Evolutionary conservation across 37 sponge, comb jelly and placozoan genomes (phyloP).

Genomic region (Ianthella basta): DNA sequence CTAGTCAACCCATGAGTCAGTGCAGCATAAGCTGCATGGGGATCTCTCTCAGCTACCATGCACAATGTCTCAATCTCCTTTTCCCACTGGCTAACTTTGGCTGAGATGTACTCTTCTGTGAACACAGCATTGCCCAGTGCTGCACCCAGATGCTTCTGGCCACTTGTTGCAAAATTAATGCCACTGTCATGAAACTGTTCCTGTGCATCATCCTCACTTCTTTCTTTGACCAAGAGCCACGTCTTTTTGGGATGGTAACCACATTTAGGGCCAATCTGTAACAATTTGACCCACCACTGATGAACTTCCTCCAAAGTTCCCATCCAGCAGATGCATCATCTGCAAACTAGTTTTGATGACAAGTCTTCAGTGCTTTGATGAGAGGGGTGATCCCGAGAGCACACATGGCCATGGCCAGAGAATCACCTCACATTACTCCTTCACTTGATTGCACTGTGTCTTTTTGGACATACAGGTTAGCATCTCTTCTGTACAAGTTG

Average conservation of each 20-base stretch:
- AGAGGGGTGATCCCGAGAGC: not conserved
- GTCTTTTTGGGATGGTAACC: slow-evolving; percentile 10
- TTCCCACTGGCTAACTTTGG: not conserved
- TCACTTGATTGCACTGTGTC: slow-evolving; percentile 10
- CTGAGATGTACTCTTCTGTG: not conserved
- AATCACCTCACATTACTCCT: too few relatives aligned
- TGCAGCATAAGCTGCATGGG: not conserved
- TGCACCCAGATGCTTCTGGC: slow-evolving; percentile 7
- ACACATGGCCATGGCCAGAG: too few relatives aligned
- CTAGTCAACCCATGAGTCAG: not conserved
- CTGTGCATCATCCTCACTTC: not conserved
- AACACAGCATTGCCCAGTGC: not conserved
- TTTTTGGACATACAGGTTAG: not conserved
- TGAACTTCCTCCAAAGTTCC: not conserved
- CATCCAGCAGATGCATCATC: slow-evolving; percentile 9
- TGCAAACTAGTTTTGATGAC: not conserved
- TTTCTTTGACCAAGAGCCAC: not conserved
- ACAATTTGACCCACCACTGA: not conserved
- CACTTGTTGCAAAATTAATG: not conserved
- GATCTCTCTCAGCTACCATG: not conserved
- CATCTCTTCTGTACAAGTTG: not conserved
- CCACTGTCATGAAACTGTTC: not conserved
- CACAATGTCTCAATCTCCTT: not conserved
- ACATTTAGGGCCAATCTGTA: not conserved
- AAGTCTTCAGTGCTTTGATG: not conserved